Base-by-base conservation (phyloP, 1,140 invertebrate genomes). In the Drosophila nikananu region DNA sequence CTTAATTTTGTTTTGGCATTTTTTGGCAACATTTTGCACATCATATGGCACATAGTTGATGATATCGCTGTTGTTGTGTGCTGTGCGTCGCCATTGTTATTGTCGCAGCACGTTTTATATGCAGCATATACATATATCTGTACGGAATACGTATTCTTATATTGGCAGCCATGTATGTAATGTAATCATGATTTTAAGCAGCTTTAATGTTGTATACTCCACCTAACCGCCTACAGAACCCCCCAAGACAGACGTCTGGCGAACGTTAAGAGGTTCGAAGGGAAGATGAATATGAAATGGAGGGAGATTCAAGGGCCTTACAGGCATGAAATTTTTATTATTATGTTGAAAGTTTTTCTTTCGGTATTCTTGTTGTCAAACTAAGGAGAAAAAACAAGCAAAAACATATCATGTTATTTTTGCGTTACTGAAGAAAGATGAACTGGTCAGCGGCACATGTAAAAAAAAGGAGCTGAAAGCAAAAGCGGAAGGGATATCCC, bases 271-370 rank as follows among this genome's bases (percentile, higher is more conserved):
- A 72, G 48, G 59, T 37, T 67, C 23, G 51, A 32, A 19, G 21
- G 19, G 17, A 15, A 32, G 32, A 44, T 19, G 55, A 44, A 30
- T 35, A 12, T 8, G 37, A 19, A 39, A 68, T 15, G 54, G 71
- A 37, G 44, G 21, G 30, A 49, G 49, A 48, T n/a, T 37, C 17
- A 48, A 67, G 48, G 30, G 41, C 57, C 57, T 75, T 39, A 46
- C 42, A 66, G 83, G 80, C 84, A 87, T 89, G 81, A 89, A 78
- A 87, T 89, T 87, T 87, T 83, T 87, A 89, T 87, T 87, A 83
- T 87, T 81, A 89, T 87, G 71, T 89, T 61, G 73, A 72, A 83
- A 78, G 81, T 89, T 87, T 83, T 78, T 68, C 54, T 62, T 59
- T 61, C 10, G 73, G 32, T 57, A 52, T 60, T 57, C 39, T 57